Evolutionary conservation across 2,797 vertebrate genomes (phyloP).

Genomic region (Cygnus olor): DNA sequence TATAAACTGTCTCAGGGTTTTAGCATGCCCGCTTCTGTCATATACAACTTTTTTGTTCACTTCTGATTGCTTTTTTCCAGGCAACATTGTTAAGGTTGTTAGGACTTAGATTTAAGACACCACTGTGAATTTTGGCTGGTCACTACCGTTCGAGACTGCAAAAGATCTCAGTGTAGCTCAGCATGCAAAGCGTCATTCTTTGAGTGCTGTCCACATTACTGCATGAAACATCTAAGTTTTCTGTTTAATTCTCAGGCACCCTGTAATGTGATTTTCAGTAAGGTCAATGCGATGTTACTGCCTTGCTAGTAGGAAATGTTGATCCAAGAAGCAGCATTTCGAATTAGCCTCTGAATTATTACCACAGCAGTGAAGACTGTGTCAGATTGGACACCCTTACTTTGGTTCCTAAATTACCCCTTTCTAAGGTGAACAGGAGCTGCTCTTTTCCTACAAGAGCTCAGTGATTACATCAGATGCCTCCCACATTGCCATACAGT

Average conservation of each 20-base stretch:
- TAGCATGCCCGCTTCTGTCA: too few relatives aligned
- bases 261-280: background rate
- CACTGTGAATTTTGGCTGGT: background rate
- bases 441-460: background rate
- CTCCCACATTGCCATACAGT: background rate
- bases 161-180: background rate
- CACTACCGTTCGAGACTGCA: background rate
- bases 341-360: background rate
- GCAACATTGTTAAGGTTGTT: background rate
- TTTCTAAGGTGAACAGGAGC: background rate
- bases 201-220: background rate
- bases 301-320: background rate
- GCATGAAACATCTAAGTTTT: background rate
- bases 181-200: background rate
- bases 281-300: background rate
- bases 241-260: background rate
- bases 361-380: background rate
- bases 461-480: background rate
- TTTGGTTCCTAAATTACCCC: background rate
- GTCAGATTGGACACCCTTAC: accelerated
- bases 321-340: background rate
- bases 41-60: background rate
- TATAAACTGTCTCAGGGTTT: background rate
- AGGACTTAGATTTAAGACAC: background rate
- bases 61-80: background rate